phyloP scores from a whole-genome alignment of 2,797 vertebrate genomes.

The Heterohyrax brucei region DNA sequence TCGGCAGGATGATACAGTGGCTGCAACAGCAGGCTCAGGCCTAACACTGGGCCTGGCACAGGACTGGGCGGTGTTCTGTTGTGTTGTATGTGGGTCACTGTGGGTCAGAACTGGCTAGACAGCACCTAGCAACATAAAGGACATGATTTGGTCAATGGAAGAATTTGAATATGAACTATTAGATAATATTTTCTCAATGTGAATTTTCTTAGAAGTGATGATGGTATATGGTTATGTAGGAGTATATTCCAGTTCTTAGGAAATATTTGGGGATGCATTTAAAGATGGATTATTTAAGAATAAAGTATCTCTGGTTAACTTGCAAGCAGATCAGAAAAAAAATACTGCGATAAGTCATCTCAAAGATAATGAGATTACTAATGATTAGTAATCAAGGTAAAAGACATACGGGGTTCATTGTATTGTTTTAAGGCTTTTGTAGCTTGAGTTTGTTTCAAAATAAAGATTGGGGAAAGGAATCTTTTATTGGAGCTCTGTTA shows the following conservation, averaged over 20 bases:
- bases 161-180: slow-evolving; percentile 47
- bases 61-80: no score
- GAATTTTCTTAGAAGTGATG: slow-evolving; percentile 35
- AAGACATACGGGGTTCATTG: not conserved
- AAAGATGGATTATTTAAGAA: slow-evolving; percentile 37
- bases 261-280: slow-evolving; percentile 62
- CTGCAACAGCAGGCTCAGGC: no score
- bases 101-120: no score
- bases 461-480: not conserved
- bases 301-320: slow-evolving; percentile 60
- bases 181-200: slow-evolving; percentile 43
- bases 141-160: not conserved
- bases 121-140: not conserved
- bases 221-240: not conserved
- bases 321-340: slow-evolving; percentile 38
- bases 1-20: no score
- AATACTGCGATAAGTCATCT: not conserved
- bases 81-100: no score
- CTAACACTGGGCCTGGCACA: no score
- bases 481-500: not conserved
- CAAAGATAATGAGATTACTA: slow-evolving; percentile 28
- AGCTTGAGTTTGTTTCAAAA: slow-evolving; percentile 45
- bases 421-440: not conserved
- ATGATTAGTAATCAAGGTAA: not conserved
- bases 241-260: not conserved